A percentile compares a stretch with the other conserved stretches of the same genome.
phyloP scores from a whole-genome alignment of 2,113 vertebrate species.

The Irena cyanogastra region DNA sequence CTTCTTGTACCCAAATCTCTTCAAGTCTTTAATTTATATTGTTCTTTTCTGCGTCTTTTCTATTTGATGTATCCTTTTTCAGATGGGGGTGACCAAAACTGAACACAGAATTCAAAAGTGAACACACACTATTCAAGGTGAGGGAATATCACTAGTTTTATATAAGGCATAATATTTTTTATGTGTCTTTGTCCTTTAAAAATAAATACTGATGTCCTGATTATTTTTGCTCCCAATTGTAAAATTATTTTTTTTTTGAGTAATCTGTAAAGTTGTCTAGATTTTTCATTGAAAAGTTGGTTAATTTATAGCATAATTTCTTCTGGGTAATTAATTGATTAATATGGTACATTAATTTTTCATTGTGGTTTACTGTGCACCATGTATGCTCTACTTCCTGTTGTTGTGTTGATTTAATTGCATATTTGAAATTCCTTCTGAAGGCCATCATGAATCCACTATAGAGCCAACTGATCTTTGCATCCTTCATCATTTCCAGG shows the following conservation, averaged over 20 bases:
- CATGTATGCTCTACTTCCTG: neutral
- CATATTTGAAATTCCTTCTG: neutral
- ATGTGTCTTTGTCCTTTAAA: slow-evolving; percentile 5
- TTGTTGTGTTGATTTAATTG: neutral
- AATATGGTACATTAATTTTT: neutral
- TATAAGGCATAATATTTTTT: slow-evolving; percentile 25
- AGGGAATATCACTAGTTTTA: slow-evolving; percentile 55
- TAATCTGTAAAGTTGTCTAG: neutral
- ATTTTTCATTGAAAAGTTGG: neutral
- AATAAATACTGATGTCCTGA: neutral
- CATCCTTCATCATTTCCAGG: neutral
- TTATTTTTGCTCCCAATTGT: neutral
- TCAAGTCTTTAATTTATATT: slow-evolving; percentile 31
- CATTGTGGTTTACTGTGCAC: neutral
- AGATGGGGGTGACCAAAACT: slow-evolving; percentile 64
- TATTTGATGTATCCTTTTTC: slow-evolving; percentile 67
- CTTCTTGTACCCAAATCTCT: neutral
- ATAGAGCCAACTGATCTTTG: neutral
- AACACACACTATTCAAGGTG: slow-evolving; percentile 61
- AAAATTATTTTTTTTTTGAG: neutral
- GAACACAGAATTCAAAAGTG: slow-evolving; percentile 65
- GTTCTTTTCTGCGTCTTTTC: slow-evolving; percentile 60
- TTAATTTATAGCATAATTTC: neutral
- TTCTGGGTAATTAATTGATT: neutral
- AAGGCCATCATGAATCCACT: neutral